Evolutionary conservation across 1,140 invertebrate genomes (phyloP).

Genomic region (Manduca sexta): DNA sequence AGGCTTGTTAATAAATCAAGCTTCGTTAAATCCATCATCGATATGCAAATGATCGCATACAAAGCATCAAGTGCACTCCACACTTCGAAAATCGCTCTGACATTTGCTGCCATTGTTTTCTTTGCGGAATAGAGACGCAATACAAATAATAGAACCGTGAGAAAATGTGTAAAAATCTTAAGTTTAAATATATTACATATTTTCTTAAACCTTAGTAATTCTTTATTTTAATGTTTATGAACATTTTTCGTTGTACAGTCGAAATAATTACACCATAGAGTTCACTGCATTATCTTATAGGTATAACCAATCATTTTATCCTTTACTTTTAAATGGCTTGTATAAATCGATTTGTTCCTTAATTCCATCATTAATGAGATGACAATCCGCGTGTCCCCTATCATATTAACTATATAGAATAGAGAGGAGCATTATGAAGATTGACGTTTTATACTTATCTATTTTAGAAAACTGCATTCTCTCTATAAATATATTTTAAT

Average conservation of each 20-base stretch:
- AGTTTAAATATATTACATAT: too few species aligned
- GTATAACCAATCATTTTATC: too few species aligned
- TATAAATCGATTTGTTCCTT: slow-evolving; percentile 16
- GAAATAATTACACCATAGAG: too few species aligned
- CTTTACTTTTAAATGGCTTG: too few species aligned
- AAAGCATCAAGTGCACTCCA: slow-evolving; percentile 42
- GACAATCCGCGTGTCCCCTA: slow-evolving; percentile 45
- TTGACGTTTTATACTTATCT: slow-evolving; percentile 34
- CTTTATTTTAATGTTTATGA: too few species aligned
- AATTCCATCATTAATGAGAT: slow-evolving; percentile 17
- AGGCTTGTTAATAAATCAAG: background rate
- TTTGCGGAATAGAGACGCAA: background rate
- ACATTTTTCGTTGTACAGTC: too few species aligned
- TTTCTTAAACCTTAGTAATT: too few species aligned
- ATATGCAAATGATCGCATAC: slow-evolving; percentile 60
- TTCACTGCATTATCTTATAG: background rate
- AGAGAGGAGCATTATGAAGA: slow-evolving; percentile 39
- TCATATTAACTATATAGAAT: slow-evolving; percentile 26
- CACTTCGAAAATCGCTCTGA: slow-evolving; percentile 35
- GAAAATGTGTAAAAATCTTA: background rate
- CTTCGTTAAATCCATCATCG: slow-evolving; percentile 32
- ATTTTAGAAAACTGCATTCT: too few species aligned
- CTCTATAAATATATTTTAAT: too few species aligned
- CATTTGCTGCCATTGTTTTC: slow-evolving; percentile 60
- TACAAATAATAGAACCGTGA: slow-evolving; percentile 4